These are phyloP conservation scores for Sinhomidia bicolor DNA, from an alignment of 2,888 invertebrate species.

Conservation along the genomic window DNA sequence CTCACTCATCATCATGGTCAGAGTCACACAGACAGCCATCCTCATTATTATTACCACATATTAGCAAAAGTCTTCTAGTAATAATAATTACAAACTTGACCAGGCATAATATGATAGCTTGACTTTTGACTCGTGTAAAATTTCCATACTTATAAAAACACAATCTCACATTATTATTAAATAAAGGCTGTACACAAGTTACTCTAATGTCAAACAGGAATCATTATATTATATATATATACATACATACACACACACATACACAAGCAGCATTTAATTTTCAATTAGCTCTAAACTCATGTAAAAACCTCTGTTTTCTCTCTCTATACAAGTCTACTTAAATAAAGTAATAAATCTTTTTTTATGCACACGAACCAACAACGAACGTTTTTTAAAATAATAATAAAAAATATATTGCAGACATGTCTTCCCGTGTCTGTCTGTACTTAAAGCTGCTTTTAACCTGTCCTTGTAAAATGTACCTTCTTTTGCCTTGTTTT, in stretches of 20 bases:
- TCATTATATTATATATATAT: too few species aligned
- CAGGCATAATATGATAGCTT: not conserved
- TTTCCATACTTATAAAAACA: not conserved
- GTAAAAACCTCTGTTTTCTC: slow-evolving; percentile 5
- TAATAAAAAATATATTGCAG: slow-evolving; percentile 5
- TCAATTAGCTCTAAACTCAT: slow-evolving; percentile 47
- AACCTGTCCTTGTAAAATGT: slow-evolving; percentile 39
- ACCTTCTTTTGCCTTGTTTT: not conserved
- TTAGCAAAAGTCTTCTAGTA: too few species aligned
- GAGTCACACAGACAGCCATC: too few species aligned
- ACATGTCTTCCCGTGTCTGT: not conserved
- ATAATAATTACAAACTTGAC: too few species aligned
- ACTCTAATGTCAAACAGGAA: not conserved
- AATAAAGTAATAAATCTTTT: slow-evolving; percentile 49
- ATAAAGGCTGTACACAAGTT: too few species aligned
- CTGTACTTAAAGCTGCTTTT: not conserved
- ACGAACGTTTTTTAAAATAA: slow-evolving; percentile 30
- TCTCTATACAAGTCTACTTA: not conserved
- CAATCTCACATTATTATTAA: not conserved
- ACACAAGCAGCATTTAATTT: slow-evolving; percentile 18
- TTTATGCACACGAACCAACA: slow-evolving; percentile 48
- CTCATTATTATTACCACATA: not conserved
- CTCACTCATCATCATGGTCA: too few species aligned
- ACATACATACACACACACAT: too few species aligned
- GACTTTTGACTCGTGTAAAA: slow-evolving; percentile 1